Evolutionary conservation across 2,113 vertebrate species (phyloP).

Genomic region (Alligator mississippiensis): DNA sequence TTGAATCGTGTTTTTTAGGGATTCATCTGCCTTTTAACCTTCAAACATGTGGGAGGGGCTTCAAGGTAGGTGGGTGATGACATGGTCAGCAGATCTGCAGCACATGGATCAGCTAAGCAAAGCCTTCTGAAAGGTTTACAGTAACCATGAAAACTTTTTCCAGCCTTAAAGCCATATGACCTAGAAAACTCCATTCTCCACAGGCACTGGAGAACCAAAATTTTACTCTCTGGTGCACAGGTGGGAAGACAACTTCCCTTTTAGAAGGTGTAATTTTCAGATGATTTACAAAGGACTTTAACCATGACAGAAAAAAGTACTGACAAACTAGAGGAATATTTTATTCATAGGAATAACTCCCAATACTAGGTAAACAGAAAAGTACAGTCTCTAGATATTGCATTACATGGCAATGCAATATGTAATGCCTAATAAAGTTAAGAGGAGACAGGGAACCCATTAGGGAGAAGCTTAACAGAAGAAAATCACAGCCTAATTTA

Average conservation of each 20-base stretch:
- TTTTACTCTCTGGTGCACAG: background rate
- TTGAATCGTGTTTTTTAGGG: no score
- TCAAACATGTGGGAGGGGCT: fast-evolving
- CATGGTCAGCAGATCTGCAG: no score
- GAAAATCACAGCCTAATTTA: conserved; percentile 60
- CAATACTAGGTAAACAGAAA: background rate
- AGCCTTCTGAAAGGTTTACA: no score
- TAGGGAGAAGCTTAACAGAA: conserved; percentile 59
- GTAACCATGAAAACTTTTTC: no score
- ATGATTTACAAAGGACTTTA: background rate
- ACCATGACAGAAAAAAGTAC: background rate
- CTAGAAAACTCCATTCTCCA: no score
- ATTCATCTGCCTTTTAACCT: background rate
- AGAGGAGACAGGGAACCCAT: conserved; percentile 48
- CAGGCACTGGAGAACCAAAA: no score
- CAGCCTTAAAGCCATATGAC: no score
- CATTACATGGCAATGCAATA: conserved; percentile 46
- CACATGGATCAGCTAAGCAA: no score
- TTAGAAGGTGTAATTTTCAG: background rate
- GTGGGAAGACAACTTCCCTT: background rate
- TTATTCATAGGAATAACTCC: background rate
- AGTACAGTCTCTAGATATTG: background rate
- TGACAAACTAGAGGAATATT: background rate
- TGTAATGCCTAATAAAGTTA: conserved; percentile 46
- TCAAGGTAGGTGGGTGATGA: no score